These are phyloP conservation scores for Archocentrus centrarchus DNA, from an alignment of 2,113 vertebrate species.

Conservation along the genomic window DNA sequence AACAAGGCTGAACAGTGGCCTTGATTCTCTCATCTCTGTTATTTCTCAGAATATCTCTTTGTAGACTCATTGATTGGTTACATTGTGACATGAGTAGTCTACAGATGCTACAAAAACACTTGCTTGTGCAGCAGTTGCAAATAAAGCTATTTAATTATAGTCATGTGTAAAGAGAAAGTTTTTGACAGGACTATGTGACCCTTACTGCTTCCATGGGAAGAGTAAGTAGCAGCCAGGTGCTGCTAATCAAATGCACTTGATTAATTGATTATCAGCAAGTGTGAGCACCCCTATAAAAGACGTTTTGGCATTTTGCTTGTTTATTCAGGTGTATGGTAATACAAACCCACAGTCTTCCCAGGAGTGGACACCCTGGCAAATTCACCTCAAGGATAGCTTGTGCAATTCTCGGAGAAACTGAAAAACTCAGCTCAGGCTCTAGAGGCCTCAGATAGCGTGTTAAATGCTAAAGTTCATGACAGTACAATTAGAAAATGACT, in stretches of 20 bases:
- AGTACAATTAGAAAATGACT: neutral
- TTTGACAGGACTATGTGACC: neutral
- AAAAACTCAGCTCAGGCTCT: neutral
- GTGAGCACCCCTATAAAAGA: neutral
- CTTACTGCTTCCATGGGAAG: neutral
- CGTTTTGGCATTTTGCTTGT: neutral
- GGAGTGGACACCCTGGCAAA: neutral
- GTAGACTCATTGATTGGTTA: neutral
- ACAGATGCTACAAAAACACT: neutral
- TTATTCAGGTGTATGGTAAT: neutral
- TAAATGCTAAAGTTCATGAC: neutral
- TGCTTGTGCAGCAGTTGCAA: neutral
- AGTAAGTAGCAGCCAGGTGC: neutral
- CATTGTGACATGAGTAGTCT: neutral
- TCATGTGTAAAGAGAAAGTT: neutral
- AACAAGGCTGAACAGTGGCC: neutral
- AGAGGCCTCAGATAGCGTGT: neutral
- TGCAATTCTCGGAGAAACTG: neutral
- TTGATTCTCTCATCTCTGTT: neutral
- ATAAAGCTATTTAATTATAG: neutral
- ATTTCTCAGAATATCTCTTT: neutral
- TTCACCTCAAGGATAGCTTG: neutral
- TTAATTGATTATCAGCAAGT: neutral
- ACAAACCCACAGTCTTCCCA: neutral
- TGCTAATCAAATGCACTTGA: slow-evolving; percentile 1